These are phyloP conservation scores for Monopterus albus DNA, from an alignment of 2,113 vertebrate species.

Conservation along the genomic window DNA sequence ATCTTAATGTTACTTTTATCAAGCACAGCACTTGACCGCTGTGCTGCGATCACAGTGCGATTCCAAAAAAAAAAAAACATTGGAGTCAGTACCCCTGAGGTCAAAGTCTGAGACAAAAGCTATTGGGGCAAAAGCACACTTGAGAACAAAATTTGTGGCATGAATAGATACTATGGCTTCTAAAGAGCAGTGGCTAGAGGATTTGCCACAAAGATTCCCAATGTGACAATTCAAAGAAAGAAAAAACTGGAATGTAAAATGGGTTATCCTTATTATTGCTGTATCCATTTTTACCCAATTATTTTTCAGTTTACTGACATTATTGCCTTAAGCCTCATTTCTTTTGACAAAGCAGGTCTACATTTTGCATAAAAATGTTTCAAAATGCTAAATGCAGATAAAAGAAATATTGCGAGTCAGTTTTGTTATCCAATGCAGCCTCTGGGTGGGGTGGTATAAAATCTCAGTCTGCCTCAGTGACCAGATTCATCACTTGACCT, in stretches of 20 bases:
- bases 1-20: no score
- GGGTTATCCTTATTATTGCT: no score
- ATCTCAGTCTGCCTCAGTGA: slow-evolving; percentile 25
- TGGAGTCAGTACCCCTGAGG: background rate
- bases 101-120: slow-evolving; percentile 10
- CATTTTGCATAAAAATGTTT: background rate
- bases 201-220: background rate
- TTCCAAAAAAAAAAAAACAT: no score
- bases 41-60: no score
- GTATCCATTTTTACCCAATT: background rate
- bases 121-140: background rate
- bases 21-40: background rate
- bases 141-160: slow-evolving; percentile 2
- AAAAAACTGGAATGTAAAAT: background rate
- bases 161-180: slow-evolving; percentile 5
- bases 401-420: background rate
- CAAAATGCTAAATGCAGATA: background rate
- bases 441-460: slow-evolving; percentile 17
- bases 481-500: slow-evolving; percentile 18
- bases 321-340: background rate
- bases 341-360: background rate
- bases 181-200: slow-evolving; percentile 2
- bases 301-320: background rate
- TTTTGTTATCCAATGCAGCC: background rate
- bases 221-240: background rate